These are phyloP conservation scores for Potamilus streckersoni DNA, from an alignment of 1,140 invertebrate species.

Conservation along the genomic window DNA sequence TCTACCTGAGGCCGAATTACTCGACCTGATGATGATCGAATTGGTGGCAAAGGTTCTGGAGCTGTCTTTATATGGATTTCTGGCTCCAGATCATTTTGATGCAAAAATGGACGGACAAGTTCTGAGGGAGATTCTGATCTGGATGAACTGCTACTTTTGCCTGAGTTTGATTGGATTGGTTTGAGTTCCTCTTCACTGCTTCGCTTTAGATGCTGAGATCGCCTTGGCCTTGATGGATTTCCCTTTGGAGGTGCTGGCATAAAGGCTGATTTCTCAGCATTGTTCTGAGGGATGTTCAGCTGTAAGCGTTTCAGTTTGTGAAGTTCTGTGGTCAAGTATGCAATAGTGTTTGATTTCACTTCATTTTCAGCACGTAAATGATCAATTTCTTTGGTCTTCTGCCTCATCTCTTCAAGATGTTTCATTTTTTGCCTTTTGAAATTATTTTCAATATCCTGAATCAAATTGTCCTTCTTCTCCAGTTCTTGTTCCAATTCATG, in stretches of 20 bases:
- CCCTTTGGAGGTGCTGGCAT: constrained; percentile 29
- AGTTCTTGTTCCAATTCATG: constrained; percentile 27
- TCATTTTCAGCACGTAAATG: constrained; percentile 49
- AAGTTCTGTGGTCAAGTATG: constrained; percentile 56
- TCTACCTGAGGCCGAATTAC: constrained; percentile 16
- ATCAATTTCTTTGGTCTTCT: constrained; percentile 38
- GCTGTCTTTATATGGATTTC: constrained; percentile 34
- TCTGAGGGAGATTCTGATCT: constrained; percentile 44
- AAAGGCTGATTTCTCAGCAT: background rate
- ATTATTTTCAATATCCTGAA: constrained; percentile 36
- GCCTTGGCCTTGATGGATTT: constrained; percentile 30
- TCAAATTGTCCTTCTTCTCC: constrained; percentile 35
- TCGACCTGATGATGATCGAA: constrained; percentile 26
- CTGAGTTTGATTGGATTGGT: constrained; percentile 12
- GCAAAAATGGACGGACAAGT: constrained; percentile 44
- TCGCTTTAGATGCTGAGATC: constrained; percentile 30
- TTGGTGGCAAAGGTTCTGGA: constrained; percentile 44
- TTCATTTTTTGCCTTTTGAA: constrained; percentile 40
- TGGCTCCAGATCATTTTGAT: constrained; percentile 14
- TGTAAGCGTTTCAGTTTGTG: constrained; percentile 47
- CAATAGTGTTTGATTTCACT: constrained; percentile 52
- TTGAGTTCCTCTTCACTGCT: constrained; percentile 9
- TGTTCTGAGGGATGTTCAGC: constrained; percentile 17
- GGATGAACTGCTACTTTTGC: constrained; percentile 34
- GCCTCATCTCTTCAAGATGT: constrained; percentile 36